Conservation (phyloP, 2,113 vertebrate genomes). For the Cercocebus atys region DNA sequence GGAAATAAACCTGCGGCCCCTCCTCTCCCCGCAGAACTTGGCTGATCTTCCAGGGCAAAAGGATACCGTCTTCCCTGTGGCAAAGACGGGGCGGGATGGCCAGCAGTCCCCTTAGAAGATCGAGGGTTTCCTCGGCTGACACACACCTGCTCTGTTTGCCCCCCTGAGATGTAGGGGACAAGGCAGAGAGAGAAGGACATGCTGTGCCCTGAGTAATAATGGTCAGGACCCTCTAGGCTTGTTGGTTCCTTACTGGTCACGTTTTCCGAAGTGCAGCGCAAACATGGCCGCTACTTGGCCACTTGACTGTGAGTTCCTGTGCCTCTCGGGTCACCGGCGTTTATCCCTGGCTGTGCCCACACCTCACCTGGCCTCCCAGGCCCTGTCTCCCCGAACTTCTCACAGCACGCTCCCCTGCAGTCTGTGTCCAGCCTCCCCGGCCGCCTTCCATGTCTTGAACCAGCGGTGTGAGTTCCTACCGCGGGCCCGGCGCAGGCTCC, state of each 20-base stretch:
- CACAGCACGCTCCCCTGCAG: not conserved
- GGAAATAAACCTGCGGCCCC: not conserved
- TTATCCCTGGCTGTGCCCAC: not conserved
- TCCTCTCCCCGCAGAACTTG: not conserved
- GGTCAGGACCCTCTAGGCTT: not conserved
- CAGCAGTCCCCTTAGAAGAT: not conserved
- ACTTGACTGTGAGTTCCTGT: too few species aligned
- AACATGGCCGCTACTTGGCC: not conserved
- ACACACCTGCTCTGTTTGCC: not conserved
- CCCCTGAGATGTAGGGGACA: not conserved
- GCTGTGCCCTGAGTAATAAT: too few species aligned
- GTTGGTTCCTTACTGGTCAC: not conserved
- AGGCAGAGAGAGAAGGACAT: too few species aligned
- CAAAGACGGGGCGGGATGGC: too few species aligned
- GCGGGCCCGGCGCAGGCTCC: not conserved
- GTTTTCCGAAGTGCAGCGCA: accelerated
- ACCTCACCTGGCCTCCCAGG: not conserved
- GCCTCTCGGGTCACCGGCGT: accelerated
- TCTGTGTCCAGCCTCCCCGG: not conserved
- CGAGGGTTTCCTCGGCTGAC: not conserved
- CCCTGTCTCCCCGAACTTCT: not conserved
- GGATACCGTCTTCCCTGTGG: too few species aligned
- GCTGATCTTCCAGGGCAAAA: not conserved
- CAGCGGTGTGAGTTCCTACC: accelerated
- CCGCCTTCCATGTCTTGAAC: not conserved